Evolutionary conservation across 2,797 vertebrate genomes (phyloP), one percentile per base, ranked within the genome.

Genomic region (Choloepus didactylus): DNA sequence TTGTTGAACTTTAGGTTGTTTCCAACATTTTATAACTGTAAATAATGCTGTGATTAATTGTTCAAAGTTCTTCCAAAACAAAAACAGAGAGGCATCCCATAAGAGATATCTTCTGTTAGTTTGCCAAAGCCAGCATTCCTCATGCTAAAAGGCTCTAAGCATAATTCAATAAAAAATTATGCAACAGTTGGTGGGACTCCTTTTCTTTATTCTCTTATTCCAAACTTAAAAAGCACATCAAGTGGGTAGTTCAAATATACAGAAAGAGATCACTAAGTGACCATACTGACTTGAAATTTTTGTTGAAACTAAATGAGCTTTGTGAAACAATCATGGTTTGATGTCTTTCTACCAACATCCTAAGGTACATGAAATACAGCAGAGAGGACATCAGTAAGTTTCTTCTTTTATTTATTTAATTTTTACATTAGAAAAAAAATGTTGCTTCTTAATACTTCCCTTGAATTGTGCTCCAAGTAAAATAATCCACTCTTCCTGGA

Each of bases 1-100:
- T 90, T 94, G 7, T 92, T 88, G 82, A 92, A 80, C n/a, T 95
- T 83, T 93, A 95, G 70, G 92, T 93, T 96, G 59, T 97, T 96
- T 95, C 84, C 96, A 86, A 66, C 44, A 82, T 92, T 92, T 93
- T 85, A 31, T 84, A 95, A 90, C n/a, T 85, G 25, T 89, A 96
- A 97, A 94, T 95, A 95, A 95, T 29, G 27, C 9, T 82, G 21
- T 91, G 51, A 87, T 88, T 85, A 90, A 94, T 88, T 91, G 56
- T 6, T 56, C 10, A 79, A 86, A 90, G 46, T 90, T 87, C 21
- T 7, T 92, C 64, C 80, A 92, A 94, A 95, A 97, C 23, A 85
- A 92, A 95, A 92, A 64, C 67, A 92, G 66, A 93, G 35, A 82
- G 14, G 23, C 2, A 88, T 21, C 25, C 59, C 29, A 38, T 70